Conservation (phyloP, 1,140 invertebrate genomes). For the Lucilia cuprina region DNA sequence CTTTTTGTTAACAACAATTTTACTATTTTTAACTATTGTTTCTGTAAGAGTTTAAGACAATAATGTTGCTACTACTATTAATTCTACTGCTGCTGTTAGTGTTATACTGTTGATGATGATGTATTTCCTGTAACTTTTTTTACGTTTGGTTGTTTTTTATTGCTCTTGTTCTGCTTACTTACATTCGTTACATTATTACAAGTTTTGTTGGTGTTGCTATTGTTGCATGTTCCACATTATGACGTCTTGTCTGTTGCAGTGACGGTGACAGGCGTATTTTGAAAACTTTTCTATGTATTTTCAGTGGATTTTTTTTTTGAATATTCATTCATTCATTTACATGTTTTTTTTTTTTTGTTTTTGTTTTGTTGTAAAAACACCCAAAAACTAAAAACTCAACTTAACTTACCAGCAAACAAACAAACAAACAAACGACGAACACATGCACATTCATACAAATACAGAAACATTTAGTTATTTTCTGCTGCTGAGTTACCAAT, state of each 20-base stretch:
- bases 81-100: background rate
- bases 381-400: background rate
- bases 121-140: constrained; percentile 15
- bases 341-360: background rate
- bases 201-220: background rate
- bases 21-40: background rate
- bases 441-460: background rate
- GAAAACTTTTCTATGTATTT: background rate
- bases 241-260: constrained; percentile 35
- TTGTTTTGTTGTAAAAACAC: background rate
- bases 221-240: constrained; percentile 29
- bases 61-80: background rate
- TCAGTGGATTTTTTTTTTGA: background rate
- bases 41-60: background rate
- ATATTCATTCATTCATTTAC: background rate
- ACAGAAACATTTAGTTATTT: background rate
- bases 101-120: constrained; percentile 13
- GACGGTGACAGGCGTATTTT: constrained; percentile 35
- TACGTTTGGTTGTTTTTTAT: background rate
- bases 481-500: background rate
- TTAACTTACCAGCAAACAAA: background rate
- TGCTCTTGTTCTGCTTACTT: background rate
- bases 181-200: background rate
- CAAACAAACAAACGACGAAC: no score
- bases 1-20: background rate